phyloP scores from a whole-genome alignment of 1,140 invertebrate species.

The Geopemphigus sp. region DNA sequence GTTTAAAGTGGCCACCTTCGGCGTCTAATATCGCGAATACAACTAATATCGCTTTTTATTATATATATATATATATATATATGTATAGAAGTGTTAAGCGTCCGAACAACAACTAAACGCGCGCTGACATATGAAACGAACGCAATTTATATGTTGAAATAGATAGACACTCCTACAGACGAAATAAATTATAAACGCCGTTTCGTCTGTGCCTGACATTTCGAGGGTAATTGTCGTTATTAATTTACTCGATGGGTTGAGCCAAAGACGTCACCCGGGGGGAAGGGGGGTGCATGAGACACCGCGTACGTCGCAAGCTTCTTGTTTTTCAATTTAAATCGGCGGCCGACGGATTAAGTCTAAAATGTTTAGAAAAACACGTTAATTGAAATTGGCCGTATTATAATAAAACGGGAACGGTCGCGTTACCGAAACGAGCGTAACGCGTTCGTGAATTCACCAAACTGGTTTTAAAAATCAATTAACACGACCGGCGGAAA shows the following conservation, averaged over 20 bases:
- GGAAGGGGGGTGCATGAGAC: too few relatives aligned
- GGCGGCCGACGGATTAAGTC: constrained; percentile 16
- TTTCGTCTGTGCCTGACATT: constrained; percentile 34
- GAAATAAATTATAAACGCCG: constrained; percentile 18
- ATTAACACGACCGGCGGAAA: not conserved
- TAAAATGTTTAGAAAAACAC: constrained; percentile 10
- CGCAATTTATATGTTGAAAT: constrained; percentile 18
- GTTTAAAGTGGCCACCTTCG: too few relatives aligned
- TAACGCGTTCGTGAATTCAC: not conserved
- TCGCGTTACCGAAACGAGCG: not conserved
- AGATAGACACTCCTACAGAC: constrained; percentile 20
- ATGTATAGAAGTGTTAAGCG: too few relatives aligned
- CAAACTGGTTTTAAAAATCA: constrained; percentile 8
- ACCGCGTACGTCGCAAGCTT: not conserved
- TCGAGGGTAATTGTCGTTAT: not conserved
- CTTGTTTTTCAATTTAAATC: constrained; percentile 37
- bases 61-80: too few relatives aligned
- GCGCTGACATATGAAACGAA: too few relatives aligned
- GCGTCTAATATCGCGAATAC: too few relatives aligned
- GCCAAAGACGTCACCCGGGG: not conserved
- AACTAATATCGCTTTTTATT: too few relatives aligned
- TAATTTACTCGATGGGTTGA: constrained; percentile 25
- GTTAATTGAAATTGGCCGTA: constrained; percentile 32
- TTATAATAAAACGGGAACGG: not conserved
- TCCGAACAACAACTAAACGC: too few relatives aligned